Evolutionary conservation across 2,797 vertebrate genomes (phyloP).

Genomic region (Poeciliopsis presidionis): DNA sequence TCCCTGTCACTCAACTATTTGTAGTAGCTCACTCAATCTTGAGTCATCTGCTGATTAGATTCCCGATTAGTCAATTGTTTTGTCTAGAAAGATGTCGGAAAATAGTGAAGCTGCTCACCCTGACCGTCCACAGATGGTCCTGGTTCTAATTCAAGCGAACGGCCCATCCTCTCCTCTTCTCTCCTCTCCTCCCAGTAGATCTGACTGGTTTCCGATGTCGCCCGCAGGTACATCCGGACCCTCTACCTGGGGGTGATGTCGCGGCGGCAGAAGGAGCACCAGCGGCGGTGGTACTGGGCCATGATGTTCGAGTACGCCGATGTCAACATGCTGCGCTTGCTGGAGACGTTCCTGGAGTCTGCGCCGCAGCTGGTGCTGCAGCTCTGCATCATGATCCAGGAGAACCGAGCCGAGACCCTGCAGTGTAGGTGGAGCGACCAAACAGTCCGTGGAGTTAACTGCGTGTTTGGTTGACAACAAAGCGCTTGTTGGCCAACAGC

Average conservation of each 20-base stretch:
- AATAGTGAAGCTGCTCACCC: background rate
- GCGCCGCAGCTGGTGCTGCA: constrained; percentile 99
- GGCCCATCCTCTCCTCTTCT: too few species aligned
- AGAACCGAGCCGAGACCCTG: constrained; percentile 95
- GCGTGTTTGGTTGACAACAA: constrained; percentile 23
- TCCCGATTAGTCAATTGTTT: constrained; percentile 13
- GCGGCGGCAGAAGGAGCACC: constrained; percentile 93
- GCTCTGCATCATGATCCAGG: constrained; percentile 99
- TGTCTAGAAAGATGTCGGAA: background rate
- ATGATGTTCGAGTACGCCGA: constrained; percentile 99
- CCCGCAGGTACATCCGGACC: constrained; percentile 94
- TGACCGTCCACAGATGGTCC: background rate
- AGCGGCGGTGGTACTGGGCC: constrained; percentile 98
- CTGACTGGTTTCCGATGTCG: background rate
- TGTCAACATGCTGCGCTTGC: constrained; percentile 97
- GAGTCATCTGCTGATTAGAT: constrained; percentile 8
- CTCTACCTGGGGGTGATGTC: constrained; percentile 98
- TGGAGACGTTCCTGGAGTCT: constrained; percentile 97
- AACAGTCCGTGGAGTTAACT: constrained; percentile 6
- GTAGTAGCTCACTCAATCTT: background rate
- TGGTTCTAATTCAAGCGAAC: background rate
- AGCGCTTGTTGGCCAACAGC: constrained; percentile 41
- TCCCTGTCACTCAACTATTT: background rate
- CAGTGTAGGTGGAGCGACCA: constrained; percentile 87
- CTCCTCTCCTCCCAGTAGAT: background rate